Evolutionary conservation across 2,113 vertebrate genomes (phyloP).

Genomic region (Carettochelys insculpta): DNA sequence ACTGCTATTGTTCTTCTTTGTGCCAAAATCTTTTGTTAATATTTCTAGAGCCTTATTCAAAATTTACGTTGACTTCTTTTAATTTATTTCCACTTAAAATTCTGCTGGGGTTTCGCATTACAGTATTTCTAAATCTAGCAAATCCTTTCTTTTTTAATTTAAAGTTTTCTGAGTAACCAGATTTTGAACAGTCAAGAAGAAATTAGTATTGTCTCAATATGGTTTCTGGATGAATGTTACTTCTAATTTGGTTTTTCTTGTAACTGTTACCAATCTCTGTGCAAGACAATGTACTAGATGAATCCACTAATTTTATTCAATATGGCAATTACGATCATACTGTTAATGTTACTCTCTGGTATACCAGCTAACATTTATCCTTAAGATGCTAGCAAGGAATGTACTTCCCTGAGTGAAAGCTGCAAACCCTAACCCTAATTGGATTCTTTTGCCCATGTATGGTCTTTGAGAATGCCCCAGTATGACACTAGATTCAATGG

Average conservation of each 20-base stretch:
- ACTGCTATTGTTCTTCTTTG: neutral
- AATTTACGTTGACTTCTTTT: neutral
- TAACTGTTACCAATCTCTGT: neutral
- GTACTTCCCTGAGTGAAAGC: neutral
- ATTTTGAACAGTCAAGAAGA: neutral
- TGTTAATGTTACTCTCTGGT: neutral
- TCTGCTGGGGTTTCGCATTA: accelerated
- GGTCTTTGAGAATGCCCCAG: neutral
- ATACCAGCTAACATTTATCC: accelerated
- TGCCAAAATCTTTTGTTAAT: neutral
- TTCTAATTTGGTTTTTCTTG: neutral
- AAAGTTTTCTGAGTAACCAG: neutral
- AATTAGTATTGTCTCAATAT: neutral
- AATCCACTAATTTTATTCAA: neutral
- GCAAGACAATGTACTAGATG: neutral
- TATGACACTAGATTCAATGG: neutral
- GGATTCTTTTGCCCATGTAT: neutral
- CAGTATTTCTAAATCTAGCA: neutral
- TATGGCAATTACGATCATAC: neutral
- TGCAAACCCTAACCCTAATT: neutral
- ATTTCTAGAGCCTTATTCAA: neutral
- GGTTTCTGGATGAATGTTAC: neutral
- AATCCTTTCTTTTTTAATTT: neutral
- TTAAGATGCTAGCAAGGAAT: neutral
- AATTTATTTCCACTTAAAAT: neutral